Evolutionary conservation across 2,797 vertebrate species (phyloP), one percentile per base, ranked within the genome.

Genomic region (Sparidentex hasta): DNA sequence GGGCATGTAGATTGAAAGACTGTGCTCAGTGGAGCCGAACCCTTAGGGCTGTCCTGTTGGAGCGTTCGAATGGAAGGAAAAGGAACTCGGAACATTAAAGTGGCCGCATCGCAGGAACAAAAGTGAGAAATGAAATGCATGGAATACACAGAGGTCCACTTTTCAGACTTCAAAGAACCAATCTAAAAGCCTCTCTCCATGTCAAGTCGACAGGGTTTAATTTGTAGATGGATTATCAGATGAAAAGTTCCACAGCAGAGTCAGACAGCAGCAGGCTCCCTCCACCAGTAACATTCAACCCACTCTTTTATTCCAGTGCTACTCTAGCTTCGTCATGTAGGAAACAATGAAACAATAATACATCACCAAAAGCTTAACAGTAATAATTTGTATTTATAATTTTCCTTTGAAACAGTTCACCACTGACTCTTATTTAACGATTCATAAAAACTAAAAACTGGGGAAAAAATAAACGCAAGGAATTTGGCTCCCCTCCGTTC

Each of bases 171-270:
- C 65, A 82, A 72, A 79, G 52, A 66, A 43, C 38, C 66, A 70
- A 74, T 81, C 64, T 65, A 61, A 76, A 81, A 80, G 43, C 21
- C 41, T 55, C 62, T 65, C 27, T 57, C 33, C n/a, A 29, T 61
- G 71, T 73, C 56, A 64, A 76, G 18, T 7, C 50, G 78, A 67
- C 38, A 16, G 38, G 56, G 17, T 72, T 75, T 75, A 9, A 77
- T 83, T 75, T 83, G 56, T 58, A 56, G 68, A 69, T 71, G 67
- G 78, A 77, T 83, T 69, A 70, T 77, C 54, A 79, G 23, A 59
- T 65, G 23, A 70, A 74, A 50, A 59, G 56, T 33, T 65, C 51
- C 50, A 7, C 27, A 27, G 27, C 6, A 61, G 57, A 71, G 74
- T 67, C 27, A 1, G 11, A 25, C 21, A 46, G 62, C 50, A 70